Conservation (phyloP, 2,888 invertebrate genomes). For the Cheilosia vulpina region DNA sequence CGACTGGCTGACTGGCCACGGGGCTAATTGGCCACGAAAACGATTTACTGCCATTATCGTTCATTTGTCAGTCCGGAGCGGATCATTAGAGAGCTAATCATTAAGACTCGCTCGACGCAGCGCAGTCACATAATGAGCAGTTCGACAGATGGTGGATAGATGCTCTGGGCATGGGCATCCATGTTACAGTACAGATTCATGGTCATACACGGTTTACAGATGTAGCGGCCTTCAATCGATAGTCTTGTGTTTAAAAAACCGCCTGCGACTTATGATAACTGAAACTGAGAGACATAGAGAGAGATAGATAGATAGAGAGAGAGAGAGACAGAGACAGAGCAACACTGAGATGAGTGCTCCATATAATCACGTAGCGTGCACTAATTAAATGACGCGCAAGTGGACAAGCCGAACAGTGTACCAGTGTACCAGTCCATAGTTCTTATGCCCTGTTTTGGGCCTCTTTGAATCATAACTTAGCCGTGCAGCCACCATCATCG, state of each 20-base stretch:
- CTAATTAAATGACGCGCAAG: slow-evolving; percentile 74
- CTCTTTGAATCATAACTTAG: slow-evolving; percentile 63
- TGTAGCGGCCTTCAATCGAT: slow-evolving; percentile 20
- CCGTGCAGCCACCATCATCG: slow-evolving; percentile 37
- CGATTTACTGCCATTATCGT: slow-evolving; percentile 71
- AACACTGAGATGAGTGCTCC: slow-evolving; percentile 40
- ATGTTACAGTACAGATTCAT: slow-evolving; percentile 37
- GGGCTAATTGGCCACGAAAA: slow-evolving; percentile 73
- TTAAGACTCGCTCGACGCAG: slow-evolving; percentile 31
- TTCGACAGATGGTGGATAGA: slow-evolving; percentile 34
- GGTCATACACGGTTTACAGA: slow-evolving; percentile 45
- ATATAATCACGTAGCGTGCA: slow-evolving; percentile 70
- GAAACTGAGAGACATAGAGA: not conserved
- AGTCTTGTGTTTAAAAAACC: slow-evolving; percentile 38
- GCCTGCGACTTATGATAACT: slow-evolving; percentile 19
- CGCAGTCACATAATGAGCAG: slow-evolving; percentile 48
- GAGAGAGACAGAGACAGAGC: not conserved
- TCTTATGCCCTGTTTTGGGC: slow-evolving; percentile 67
- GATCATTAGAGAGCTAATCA: slow-evolving; percentile 71
- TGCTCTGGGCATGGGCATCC: slow-evolving; percentile 55
- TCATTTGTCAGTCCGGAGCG: slow-evolving; percentile 65
- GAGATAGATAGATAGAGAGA: not conserved
- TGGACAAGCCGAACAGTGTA: slow-evolving; percentile 28
- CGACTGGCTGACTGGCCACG: slow-evolving; percentile 50
- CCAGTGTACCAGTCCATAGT: slow-evolving; percentile 15